These are phyloP conservation scores for Eulithis prunata DNA, from an alignment of 2,888 invertebrate species.

Conservation along the genomic window DNA sequence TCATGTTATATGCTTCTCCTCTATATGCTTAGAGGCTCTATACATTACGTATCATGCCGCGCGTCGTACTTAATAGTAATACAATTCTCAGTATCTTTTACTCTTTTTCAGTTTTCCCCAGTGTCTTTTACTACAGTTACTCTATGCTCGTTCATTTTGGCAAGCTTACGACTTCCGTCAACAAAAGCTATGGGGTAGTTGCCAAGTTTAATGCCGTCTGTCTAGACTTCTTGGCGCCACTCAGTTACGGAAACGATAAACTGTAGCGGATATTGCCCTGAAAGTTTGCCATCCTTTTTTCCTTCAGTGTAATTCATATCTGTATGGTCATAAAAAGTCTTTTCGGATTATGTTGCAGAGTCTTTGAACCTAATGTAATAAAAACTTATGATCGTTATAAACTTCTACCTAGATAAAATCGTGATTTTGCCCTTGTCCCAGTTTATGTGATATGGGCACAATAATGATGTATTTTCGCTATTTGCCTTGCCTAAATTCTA, in stretches of 20 bases:
- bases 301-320: not conserved
- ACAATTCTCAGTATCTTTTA: not conserved
- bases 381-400: not conserved
- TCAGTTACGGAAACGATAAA: conserved; percentile 16
- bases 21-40: too few species aligned
- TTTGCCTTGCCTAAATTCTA: too few species aligned
- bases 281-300: conserved; percentile 11
- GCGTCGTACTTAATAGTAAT: too few species aligned
- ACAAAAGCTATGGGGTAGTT: conserved; percentile 23
- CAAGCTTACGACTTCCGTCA: conserved; percentile 27
- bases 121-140: conserved; percentile 25
- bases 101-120: too few species aligned
- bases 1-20: too few species aligned
- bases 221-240: conserved; percentile 35
- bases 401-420: not conserved
- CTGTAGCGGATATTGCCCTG: conserved; percentile 20
- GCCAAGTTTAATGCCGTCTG: conserved; percentile 27
- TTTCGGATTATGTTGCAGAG: not conserved
- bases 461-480: too few species aligned
- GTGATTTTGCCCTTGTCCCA: too few species aligned
- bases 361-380: too few species aligned
- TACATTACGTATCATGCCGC: too few species aligned
- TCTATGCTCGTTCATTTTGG: conserved; percentile 17
- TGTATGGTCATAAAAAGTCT: not conserved
- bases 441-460: too few species aligned